Conservation (phyloP, 1,140 invertebrate genomes). For the Drosophila pseudoananassae region DNA sequence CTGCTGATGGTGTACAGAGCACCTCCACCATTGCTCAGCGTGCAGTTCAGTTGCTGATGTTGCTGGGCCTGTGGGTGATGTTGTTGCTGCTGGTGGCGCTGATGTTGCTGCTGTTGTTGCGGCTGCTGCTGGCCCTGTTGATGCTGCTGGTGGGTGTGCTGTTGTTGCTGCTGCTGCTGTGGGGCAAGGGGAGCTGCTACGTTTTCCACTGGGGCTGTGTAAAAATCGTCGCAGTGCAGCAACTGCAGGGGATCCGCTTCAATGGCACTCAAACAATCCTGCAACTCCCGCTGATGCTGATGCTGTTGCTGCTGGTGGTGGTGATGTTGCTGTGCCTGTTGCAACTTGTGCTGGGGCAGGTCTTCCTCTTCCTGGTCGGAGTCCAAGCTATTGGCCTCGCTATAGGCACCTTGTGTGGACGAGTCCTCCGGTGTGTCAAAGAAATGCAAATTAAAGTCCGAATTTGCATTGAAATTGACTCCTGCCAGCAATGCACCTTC, state of each 20-base stretch:
- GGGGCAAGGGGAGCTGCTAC: constrained; percentile 4
- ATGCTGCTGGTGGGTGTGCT: constrained; percentile 17
- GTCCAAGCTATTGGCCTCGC: constrained; percentile 88
- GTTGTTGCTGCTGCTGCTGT: constrained; percentile 25
- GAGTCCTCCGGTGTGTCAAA: constrained; percentile 89
- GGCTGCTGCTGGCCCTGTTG: constrained; percentile 22
- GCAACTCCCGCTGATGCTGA: constrained; percentile 53
- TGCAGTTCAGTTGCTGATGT: constrained; percentile 55
- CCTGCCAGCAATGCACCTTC: constrained; percentile 85
- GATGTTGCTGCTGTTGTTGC: constrained; percentile 30
- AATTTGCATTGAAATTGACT: constrained; percentile 90
- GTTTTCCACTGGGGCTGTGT: constrained; percentile 32
- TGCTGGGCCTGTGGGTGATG: constrained; percentile 38
- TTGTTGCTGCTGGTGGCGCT: constrained; percentile 14
- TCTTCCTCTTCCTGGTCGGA: constrained; percentile 86
- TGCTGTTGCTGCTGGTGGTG: constrained; percentile 24
- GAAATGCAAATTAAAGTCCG: constrained; percentile 91
- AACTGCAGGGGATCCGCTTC: constrained; percentile 72
- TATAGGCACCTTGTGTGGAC: constrained; percentile 87
- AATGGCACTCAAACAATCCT: constrained; percentile 75
- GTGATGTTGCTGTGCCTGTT: constrained; percentile 26
- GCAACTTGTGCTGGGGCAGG: constrained; percentile 30
- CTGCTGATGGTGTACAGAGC: constrained; percentile 82
- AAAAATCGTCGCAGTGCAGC: constrained; percentile 65
- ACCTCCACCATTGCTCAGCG: constrained; percentile 83